phyloP scores from a whole-genome alignment of 2,797 vertebrate genomes.

The Sylvilagus floridanus region DNA sequence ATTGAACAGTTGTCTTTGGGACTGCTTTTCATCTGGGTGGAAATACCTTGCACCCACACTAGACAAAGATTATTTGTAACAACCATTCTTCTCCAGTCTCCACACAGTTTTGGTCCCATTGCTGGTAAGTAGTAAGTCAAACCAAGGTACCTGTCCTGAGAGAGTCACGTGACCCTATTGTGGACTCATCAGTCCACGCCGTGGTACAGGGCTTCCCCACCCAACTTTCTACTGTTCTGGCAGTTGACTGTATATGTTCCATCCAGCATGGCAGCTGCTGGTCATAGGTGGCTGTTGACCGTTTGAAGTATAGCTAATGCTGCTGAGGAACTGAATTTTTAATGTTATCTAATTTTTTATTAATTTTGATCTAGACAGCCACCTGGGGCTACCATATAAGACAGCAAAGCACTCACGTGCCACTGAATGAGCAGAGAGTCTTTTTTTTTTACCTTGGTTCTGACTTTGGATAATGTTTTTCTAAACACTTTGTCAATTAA shows the following conservation, averaged over 20 bases:
- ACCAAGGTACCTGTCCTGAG: not conserved
- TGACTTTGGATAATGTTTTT: not conserved
- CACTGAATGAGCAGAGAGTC: not conserved
- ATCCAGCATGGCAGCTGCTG: not conserved
- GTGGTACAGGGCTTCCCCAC: rapidly evolving
- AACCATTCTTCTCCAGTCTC: not conserved
- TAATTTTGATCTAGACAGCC: not conserved
- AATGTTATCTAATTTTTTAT: not conserved
- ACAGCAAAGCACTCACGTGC: not conserved
- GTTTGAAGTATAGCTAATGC: not conserved
- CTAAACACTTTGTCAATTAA: not conserved
- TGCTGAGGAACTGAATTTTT: not conserved
- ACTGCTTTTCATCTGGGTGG: conserved; percentile 1
- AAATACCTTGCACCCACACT: conserved; percentile 8
- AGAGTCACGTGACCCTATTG: not conserved
- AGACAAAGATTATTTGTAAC: not conserved
- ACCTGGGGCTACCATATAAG: not conserved
- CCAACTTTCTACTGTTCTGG: not conserved
- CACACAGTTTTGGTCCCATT: not conserved
- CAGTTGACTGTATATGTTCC: not conserved
- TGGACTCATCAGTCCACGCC: not conserved
- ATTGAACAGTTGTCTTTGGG: not conserved
- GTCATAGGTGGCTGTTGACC: not conserved
- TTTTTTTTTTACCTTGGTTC: conserved; percentile 31
- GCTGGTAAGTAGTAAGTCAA: conserved; percentile 6